Conservation (phyloP, 1,140 invertebrate species). For the Bilobella aurantiaca region DNA sequence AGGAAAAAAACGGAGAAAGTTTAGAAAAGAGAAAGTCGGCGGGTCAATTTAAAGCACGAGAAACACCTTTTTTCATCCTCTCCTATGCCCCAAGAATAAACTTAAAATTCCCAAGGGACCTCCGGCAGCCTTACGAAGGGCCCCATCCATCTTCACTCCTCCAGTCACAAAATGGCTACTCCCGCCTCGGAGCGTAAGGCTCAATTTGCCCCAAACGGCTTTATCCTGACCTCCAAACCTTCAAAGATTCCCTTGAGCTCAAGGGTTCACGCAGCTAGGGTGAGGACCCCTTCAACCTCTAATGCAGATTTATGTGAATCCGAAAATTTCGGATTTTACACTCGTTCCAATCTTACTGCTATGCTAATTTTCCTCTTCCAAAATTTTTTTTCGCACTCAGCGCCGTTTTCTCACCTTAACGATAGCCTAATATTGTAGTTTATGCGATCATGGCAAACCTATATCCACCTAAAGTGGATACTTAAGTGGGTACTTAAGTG, state of each 20-base stretch:
- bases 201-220: not conserved
- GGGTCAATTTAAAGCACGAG: not conserved
- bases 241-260: not conserved
- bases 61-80: not conserved
- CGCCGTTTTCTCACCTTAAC: too few species aligned
- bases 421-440: too few species aligned
- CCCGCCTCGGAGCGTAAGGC: too few species aligned
- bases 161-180: not conserved
- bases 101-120: not conserved
- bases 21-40: not conserved
- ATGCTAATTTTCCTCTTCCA: not conserved
- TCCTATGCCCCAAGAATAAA: not conserved
- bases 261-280: not conserved
- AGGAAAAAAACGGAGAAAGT: not conserved
- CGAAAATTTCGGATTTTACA: not conserved
- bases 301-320: too few species aligned
- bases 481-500: too few species aligned
- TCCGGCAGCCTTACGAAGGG: not conserved
- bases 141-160: not conserved
- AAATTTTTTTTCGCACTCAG: not conserved
- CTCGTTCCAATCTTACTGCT: not conserved
- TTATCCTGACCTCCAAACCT: not conserved
- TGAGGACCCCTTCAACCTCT: too few species aligned
- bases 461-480: too few species aligned
- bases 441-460: too few species aligned